A percentile compares a stretch with the other conserved stretches of the same genome.
Evolutionary conservation across 2,797 vertebrate species (phyloP).

Genomic region (Nannoperca obscura): DNA sequence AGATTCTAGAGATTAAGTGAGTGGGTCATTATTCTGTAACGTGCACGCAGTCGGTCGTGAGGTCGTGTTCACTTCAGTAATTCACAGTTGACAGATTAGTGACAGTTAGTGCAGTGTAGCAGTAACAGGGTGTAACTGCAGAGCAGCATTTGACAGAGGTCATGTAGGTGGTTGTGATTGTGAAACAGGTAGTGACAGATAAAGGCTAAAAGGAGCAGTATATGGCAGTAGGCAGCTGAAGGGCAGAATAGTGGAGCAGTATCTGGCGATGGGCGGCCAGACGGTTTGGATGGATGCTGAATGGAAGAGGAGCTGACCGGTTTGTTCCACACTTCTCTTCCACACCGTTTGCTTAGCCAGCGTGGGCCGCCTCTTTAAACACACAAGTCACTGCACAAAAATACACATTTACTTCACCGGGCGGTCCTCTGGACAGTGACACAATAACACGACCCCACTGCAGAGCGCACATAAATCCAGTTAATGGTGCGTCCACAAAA

Average conservation of each 20-base stretch:
- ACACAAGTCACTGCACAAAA: constrained; percentile 66
- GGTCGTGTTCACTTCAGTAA: neutral
- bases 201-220: neutral
- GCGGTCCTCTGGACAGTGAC: constrained; percentile 57
- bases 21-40: neutral
- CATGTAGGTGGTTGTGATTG: neutral
- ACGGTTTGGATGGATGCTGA: constrained; percentile 51
- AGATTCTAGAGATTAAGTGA: neutral
- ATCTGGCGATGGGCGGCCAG: constrained; percentile 40
- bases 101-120: neutral
- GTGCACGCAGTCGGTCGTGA: neutral
- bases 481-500: constrained; percentile 58
- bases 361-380: constrained; percentile 69
- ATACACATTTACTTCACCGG: constrained; percentile 70
- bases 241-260: constrained; percentile 41
- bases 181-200: constrained; percentile 10
- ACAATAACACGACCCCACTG: constrained; percentile 66
- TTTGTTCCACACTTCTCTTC: constrained; percentile 77
- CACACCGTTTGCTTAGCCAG: constrained; percentile 51
- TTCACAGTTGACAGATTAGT: neutral
- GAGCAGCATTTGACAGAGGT: neutral
- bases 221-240: neutral
- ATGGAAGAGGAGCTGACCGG: constrained; percentile 69
- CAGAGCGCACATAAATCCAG: constrained; percentile 64
- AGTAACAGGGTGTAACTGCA: neutral